Evolutionary conservation across 92 coral and sea anemone species (phyloP).

Genomic region (Palythoa heliodiscus): DNA sequence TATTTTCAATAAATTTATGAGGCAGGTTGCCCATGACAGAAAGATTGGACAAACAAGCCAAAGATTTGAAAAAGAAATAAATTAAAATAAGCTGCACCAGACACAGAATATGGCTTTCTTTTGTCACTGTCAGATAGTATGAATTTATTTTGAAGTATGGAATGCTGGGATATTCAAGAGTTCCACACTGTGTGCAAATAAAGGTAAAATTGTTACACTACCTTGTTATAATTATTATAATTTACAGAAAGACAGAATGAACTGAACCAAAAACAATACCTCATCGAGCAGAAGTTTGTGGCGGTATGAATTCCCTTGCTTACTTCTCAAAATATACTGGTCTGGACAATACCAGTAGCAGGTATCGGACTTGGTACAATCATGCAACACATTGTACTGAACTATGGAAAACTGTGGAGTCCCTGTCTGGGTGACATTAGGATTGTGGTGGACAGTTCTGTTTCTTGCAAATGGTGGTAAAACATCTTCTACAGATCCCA

Average conservation of each 20-base stretch:
- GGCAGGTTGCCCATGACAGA: no score
- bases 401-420: constrained; percentile 11
- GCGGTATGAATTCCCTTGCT: neutral
- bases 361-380: neutral
- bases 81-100: no score
- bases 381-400: constrained; percentile 25
- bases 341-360: constrained; percentile 23
- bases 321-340: neutral
- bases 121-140: no score
- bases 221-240: neutral
- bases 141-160: no score
- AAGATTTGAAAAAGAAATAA: no score
- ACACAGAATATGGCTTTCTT: no score
- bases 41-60: no score
- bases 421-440: neutral
- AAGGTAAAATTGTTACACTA: neutral
- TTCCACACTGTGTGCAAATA: no score
- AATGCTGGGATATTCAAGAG: no score
- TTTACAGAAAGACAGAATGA: no score
- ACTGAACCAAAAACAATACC: neutral
- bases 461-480: neutral
- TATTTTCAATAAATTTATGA: no score
- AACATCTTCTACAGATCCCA: neutral
- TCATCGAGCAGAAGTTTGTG: constrained; percentile 20
- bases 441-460: neutral